Percentiles rank a stretch among this genome's conserved stretches.
Conservation (phyloP, 2,888 invertebrate genomes). For the Cerastis leucographa region DNA sequence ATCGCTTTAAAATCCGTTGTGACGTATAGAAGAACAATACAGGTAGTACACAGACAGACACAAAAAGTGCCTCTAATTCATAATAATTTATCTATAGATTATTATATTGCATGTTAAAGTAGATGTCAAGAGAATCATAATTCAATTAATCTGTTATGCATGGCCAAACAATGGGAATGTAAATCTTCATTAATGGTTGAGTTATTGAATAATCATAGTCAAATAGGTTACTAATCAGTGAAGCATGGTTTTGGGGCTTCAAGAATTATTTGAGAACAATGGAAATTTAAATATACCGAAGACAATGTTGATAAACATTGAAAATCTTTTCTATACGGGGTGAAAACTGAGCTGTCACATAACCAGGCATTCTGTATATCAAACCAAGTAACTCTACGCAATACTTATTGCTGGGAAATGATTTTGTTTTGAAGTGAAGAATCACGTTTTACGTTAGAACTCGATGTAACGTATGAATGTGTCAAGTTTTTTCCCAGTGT, state of each 20-base stretch:
- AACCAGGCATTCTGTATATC: too few species aligned
- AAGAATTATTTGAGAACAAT: conserved; percentile 14
- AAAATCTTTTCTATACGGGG: neutral
- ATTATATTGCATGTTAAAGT: neutral
- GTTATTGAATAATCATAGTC: conserved; percentile 23
- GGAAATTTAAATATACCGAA: neutral
- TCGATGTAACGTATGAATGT: too few species aligned
- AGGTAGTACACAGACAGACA: too few species aligned
- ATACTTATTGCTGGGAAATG: too few species aligned
- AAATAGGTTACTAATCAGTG: conserved; percentile 24
- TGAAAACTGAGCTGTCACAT: too few species aligned
- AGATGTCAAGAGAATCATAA: neutral
- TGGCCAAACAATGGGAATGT: conserved; percentile 14
- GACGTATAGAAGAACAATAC: too few species aligned
- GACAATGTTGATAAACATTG: neutral
- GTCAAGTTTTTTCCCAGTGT: too few species aligned
- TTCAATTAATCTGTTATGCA: neutral
- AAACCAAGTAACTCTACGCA: too few species aligned
- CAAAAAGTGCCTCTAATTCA: too few species aligned
- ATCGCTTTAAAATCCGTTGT: too few species aligned
- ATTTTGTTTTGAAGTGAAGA: too few species aligned
- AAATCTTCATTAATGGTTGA: conserved; percentile 24
- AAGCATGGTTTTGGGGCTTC: conserved; percentile 14
- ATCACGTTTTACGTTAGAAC: too few species aligned
- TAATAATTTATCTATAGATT: neutral